phyloP scores from a whole-genome alignment of 2,888 invertebrate species.

The Saturnia pavonia region DNA sequence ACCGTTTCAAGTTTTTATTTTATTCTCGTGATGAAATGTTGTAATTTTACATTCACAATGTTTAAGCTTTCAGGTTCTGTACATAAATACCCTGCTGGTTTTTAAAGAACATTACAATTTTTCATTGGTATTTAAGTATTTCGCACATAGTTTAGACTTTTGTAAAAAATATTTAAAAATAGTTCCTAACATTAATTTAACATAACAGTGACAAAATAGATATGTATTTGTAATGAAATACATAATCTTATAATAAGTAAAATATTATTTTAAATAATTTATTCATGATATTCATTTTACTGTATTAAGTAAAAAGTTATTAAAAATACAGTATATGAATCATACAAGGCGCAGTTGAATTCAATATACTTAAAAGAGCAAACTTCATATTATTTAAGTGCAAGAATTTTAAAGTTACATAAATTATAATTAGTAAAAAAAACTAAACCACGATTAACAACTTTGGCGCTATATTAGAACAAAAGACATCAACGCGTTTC shows the following conservation, averaged over 20 bases:
- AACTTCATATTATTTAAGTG: background rate
- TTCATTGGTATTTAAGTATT: too few relatives aligned
- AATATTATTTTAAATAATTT: too few relatives aligned
- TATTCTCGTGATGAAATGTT: slow-evolving; percentile 16
- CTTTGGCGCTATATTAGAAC: slow-evolving; percentile 26
- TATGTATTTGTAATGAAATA: too few relatives aligned
- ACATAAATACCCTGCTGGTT: background rate
- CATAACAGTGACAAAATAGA: background rate
- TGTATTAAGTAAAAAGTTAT: background rate
- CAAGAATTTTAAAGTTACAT: background rate
- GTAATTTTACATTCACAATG: background rate
- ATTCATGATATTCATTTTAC: too few relatives aligned
- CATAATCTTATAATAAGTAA: background rate
- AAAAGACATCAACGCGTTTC: slow-evolving; percentile 61
- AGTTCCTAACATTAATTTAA: too few relatives aligned
- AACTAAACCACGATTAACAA: background rate
- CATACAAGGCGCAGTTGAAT: background rate
- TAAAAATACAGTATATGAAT: background rate
- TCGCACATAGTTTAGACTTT: too few relatives aligned
- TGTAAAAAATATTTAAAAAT: too few relatives aligned
- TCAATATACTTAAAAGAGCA: background rate
- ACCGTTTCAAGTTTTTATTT: slow-evolving; percentile 19
- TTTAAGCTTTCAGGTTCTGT: too few relatives aligned
- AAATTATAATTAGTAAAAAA: background rate
- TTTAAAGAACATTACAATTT: too few relatives aligned